Base-by-base conservation (phyloP, 2,888 invertebrate species). In the Troides oblongomaculatus region DNA sequence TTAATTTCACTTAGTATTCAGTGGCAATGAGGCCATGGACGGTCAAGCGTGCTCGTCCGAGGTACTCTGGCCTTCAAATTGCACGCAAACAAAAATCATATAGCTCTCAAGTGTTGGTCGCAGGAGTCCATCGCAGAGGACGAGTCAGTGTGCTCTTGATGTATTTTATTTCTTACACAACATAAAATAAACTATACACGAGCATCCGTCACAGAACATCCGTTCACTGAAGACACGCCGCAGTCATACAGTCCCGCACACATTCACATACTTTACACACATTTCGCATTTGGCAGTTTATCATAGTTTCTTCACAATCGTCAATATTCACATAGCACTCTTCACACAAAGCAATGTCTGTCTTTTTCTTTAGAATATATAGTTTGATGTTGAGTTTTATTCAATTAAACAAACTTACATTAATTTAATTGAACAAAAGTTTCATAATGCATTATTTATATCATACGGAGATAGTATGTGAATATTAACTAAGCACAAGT, bases 241-340 rank as follows among this genome's bases (percentile, higher is more conserved):
- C 79, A 74, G 76, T 72, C 76, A 61, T 71, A 70, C 80, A 66
- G 67, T 69, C 73, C 66, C 75, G 68, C 71, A 69, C 75, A 69
- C 75, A 70, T 76, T 73, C 78, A 63, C 58, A 67, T 69, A 66
- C 69, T 74, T 73, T 78, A 72, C 80, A 78, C 79, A 75, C 72
- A 76, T 74, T 73, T 86, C 85, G 87, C 90, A 87, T 92, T 92
- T 92, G 92, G 92, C 92, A 92, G 90, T 91, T 87, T 85, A 83
- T 85, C 83, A 84, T 87, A 84, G 82, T 84, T 82, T 81, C 81
- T 79, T 82, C 83, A 81, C 83, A 81, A 83, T 74, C 75, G 85
- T 87, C 86, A 82, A 88, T 89, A 89, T 88, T 89, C 90, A 87
- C 89, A 89, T 86, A 72, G 79, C 82, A 88, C 83, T 80, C 84